A percentile compares a stretch with the other conserved stretches of the same genome.
These are phyloP conservation scores for Melanotus villosus DNA, from an alignment of 2,888 invertebrate species.

Conservation along the genomic window DNA sequence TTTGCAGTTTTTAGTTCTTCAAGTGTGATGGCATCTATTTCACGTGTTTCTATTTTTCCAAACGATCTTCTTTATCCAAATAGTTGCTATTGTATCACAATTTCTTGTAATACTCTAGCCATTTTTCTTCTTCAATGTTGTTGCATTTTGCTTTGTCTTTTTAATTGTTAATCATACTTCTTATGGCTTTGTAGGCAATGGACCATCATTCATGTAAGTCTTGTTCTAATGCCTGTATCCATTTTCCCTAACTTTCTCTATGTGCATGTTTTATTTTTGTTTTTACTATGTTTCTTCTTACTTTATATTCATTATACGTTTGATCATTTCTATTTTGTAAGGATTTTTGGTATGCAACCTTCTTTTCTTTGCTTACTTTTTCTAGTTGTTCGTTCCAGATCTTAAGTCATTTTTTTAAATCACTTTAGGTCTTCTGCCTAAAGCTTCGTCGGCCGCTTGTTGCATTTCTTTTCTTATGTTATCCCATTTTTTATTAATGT, in stretches of 20 bases:
- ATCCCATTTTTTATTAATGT: neutral
- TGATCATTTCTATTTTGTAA: conserved; percentile 16
- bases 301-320: neutral
- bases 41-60: neutral
- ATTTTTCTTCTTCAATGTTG: conserved; percentile 4
- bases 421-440: neutral
- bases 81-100: neutral
- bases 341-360: conserved; percentile 1
- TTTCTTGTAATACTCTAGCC: conserved; percentile 1
- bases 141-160: neutral
- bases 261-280: neutral
- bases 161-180: neutral
- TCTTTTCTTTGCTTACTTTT: neutral
- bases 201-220: too few relatives aligned
- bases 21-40: neutral
- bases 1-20: conserved; percentile 4
- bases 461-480: neutral
- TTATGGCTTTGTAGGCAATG: conserved; percentile 5
- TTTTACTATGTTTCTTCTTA: neutral
- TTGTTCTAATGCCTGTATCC: neutral
- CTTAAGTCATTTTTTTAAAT: neutral
- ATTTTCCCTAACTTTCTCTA: conserved; percentile 1
- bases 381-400: neutral
- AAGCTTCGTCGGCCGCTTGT: neutral
- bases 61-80: neutral